These are phyloP conservation scores for Phenacoccus solenopsis DNA, from an alignment of 1,140 invertebrate species.

Conservation along the genomic window DNA sequence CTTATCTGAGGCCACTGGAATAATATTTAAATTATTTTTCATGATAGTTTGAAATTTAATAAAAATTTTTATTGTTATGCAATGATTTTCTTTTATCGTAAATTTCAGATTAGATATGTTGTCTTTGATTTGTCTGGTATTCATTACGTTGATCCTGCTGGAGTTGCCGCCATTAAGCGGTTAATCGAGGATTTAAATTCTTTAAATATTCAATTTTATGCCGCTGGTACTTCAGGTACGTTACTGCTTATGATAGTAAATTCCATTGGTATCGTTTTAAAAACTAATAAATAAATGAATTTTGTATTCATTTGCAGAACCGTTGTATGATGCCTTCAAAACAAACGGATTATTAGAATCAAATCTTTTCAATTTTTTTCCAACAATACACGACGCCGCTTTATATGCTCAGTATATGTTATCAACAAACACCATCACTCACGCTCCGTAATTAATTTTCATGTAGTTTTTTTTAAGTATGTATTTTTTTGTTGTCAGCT, in stretches of 20 bases:
- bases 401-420: constrained; percentile 9
- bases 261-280: no score
- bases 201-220: neutral
- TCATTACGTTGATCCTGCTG: constrained; percentile 20
- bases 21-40: no score
- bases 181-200: neutral
- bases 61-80: no score
- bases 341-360: neutral
- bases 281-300: no score
- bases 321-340: constrained; percentile 10
- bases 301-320: neutral
- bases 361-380: constrained; percentile 11
- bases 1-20: no score
- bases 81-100: neutral
- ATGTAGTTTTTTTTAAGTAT: neutral
- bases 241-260: no score
- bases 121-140: constrained; percentile 13
- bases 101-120: neutral
- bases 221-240: neutral
- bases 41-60: no score
- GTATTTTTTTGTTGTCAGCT: neutral
- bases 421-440: neutral
- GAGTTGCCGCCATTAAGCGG: neutral
- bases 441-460: neutral
- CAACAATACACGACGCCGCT: constrained; percentile 15